Conservation (phyloP, 2,888 invertebrate genomes). For the Mythimna loreyi region DNA sequence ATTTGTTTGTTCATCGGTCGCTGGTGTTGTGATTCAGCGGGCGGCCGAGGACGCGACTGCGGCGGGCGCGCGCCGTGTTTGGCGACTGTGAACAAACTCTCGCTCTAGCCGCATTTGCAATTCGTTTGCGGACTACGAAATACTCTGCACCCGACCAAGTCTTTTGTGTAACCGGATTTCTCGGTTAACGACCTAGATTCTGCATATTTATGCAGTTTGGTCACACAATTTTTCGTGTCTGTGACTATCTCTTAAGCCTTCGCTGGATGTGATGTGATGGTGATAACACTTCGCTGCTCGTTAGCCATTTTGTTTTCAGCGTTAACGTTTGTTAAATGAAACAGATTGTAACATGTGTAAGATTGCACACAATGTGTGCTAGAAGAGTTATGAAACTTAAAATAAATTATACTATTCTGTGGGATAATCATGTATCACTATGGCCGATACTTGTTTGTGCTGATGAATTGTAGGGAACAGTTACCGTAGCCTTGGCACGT, state of each 20-base stretch:
- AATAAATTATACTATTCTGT: too few species aligned
- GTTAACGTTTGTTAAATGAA: slow-evolving; percentile 4
- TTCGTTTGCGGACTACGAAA: slow-evolving; percentile 84
- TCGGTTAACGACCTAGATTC: slow-evolving; percentile 84
- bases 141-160: slow-evolving; percentile 81
- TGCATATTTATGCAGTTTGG: slow-evolving; percentile 83
- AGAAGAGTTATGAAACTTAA: background rate
- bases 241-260: slow-evolving; percentile 65
- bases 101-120: slow-evolving; percentile 80
- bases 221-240: slow-evolving; percentile 77
- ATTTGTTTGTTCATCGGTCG: slow-evolving; percentile 43
- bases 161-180: slow-evolving; percentile 86
- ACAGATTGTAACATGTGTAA: background rate
- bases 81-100: slow-evolving; percentile 81
- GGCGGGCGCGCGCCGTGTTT: slow-evolving; percentile 71
- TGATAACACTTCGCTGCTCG: slow-evolving; percentile 46
- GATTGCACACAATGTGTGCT: background rate
- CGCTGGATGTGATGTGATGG: slow-evolving; percentile 47
- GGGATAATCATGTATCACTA: background rate
- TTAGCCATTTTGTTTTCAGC: slow-evolving; percentile 26
- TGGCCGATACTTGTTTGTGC: too few species aligned
- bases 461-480: too few species aligned
- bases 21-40: slow-evolving; percentile 49
- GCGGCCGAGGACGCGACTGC: slow-evolving; percentile 43
- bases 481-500: too few species aligned